Evolutionary conservation across 2,797 vertebrate species (phyloP).

Genomic region (Trichosurus vulpecula): DNA sequence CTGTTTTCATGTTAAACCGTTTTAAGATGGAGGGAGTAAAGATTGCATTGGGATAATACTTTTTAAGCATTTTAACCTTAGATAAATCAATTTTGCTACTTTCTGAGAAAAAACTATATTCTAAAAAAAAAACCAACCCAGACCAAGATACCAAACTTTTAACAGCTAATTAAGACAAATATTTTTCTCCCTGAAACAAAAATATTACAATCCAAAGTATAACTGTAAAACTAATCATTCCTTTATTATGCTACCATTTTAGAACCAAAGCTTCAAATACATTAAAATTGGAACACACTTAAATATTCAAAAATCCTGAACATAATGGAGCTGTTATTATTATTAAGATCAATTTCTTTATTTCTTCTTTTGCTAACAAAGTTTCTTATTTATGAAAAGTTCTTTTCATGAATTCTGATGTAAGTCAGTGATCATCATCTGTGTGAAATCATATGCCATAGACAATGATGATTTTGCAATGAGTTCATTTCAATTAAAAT

Average conservation of each 20-base stretch:
- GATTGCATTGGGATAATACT: slow-evolving; percentile 12
- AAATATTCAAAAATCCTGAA: slow-evolving; percentile 40
- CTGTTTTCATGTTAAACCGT: slow-evolving; percentile 33
- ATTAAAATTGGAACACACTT: slow-evolving; percentile 33
- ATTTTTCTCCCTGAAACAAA: background rate
- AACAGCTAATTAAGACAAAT: background rate
- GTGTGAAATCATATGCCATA: slow-evolving; percentile 36
- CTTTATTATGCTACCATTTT: slow-evolving; percentile 26
- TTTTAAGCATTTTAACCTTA: slow-evolving; percentile 37
- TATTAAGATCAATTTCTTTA: background rate
- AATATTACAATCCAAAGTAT: slow-evolving; percentile 30
- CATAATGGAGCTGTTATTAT: background rate
- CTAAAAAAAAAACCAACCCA: background rate
- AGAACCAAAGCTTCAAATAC: slow-evolving; percentile 39
- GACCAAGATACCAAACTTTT: slow-evolving; percentile 4
- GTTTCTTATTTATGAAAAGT: background rate
- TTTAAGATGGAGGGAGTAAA: slow-evolving; percentile 5
- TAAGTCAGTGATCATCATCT: slow-evolving; percentile 33
- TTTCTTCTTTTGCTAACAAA: slow-evolving; percentile 25
- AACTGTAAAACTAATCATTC: slow-evolving; percentile 24
- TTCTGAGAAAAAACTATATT: slow-evolving; percentile 28
- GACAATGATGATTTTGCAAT: slow-evolving; percentile 36
- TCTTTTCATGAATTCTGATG: slow-evolving; percentile 22
- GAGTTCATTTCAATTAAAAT: slow-evolving; percentile 33
- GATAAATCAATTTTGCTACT: slow-evolving; percentile 45